Base-by-base conservation (phyloP, 2,888 invertebrate genomes). In the Galerucella pusilla region DNA sequence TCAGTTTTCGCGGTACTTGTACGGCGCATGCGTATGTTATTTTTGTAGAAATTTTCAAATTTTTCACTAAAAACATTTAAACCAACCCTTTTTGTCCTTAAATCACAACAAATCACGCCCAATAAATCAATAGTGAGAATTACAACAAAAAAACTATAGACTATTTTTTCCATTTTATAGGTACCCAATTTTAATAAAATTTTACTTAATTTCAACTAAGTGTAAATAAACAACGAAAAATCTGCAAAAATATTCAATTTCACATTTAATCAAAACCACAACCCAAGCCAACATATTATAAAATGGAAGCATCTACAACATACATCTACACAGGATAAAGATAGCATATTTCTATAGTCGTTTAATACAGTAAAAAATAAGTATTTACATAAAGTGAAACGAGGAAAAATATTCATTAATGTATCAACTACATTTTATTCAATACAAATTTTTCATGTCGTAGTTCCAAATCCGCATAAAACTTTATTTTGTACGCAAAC, bases 401-500 rank as follows among this genome's bases (percentile, higher is more conserved):
- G 66, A 74, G 46, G 16, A 64, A 79, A 79, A 69, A 72, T 68
- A 73, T 72, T 69, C 45, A n/a, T 69, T 2, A 71, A 69, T 75
- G 46, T 45, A 14, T 74, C 14, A 75, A 57, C 71, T 74, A 75
- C 52, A 70, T 46, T 68, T 75, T 63, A 68, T 67, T 75, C 20
- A 42, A 54, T 14, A 52, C 52, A 54, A 66, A 59, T 71, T 77
- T 78, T 74, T 46, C 6, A 35, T 75, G 73, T 76, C 70, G 61
- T 69, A 46, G 61, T 67, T 63, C 45, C 4, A 11, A 65, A 68
- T 69, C 28, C 9, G 14, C n/a, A 75, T 75, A 77, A 81, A 77
- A 75, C 49, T 28, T 70, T 75, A 80, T 78, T 78, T 73, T 73
- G n/a, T 54, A 74, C 68, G 68, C 45, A 61, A 60, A 52, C 52